Base-by-base conservation (phyloP, 2,888 invertebrate species). In the Mechanitis messenoides region DNA sequence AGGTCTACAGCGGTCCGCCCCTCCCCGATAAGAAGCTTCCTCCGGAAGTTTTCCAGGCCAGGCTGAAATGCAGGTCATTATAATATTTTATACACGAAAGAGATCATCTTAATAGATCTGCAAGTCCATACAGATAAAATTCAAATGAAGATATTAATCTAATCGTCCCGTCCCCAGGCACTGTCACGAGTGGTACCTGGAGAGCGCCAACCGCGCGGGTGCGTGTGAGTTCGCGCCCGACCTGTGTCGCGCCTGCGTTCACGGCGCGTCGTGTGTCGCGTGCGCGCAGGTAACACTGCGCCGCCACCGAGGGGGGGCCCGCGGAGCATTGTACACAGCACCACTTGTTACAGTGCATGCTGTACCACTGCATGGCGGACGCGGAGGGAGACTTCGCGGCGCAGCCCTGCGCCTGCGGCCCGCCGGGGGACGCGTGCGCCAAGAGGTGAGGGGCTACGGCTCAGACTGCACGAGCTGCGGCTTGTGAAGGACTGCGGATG, bases 291-390 rank as follows among this genome's bases (percentile, higher is more conserved):
- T 86, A 20, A 20, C 6, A 45, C 28, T 7, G n/a, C 38, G 4
- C 28, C 20, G 20, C 20, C 20, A 1, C 20, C 20, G 20, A 20
- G 20, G 20, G 20, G 20, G 20, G 20, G 20, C 20, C 20, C 20
- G 20, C 20, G 20, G 20, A 20, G 20, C 20, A 20, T 20, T 20
- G 20, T 20, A 20, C 20, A 20, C n/a, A 4, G 3, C 12, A 28
- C 28, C 2, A 28, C 12, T 20, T 9, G 28, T 74, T 71, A 0
- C 83, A 92, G 88, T 95, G 97, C 75, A 93, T 97, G 93, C 91
- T 97, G 76, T 98, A 97, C 90, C 97, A 98, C 90, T 98, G 98
- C 84, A 95, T 96, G 93, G 93, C 96, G 69, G 97, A 97, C 84
- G 93, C 95, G 2, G 97, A 97, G 78, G 97, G 96, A 1, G 97